phyloP scores from a whole-genome alignment of 2,888 invertebrate species.

The Periphyllus acericola region DNA sequence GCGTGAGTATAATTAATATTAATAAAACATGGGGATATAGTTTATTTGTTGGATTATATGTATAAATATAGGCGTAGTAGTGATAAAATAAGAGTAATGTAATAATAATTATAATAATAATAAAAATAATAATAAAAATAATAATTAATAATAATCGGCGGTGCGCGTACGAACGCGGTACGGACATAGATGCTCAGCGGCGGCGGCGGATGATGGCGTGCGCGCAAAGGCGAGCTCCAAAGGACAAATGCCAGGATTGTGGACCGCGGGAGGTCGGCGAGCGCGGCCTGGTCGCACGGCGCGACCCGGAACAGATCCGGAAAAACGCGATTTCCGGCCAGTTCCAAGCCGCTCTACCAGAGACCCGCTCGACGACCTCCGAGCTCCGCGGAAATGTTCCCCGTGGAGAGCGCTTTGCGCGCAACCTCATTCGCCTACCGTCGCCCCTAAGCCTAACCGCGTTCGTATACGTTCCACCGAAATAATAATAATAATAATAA shows the following conservation, averaged over 20 bases:
- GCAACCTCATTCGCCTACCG: too few species aligned
- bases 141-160: constrained; percentile 36
- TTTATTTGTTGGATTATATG: constrained; percentile 20
- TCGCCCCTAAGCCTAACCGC: background rate
- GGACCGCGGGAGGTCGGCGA: background rate
- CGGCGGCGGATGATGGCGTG: background rate
- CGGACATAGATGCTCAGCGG: background rate
- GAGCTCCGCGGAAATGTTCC: constrained; percentile 6
- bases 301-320: constrained; percentile 37
- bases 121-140: constrained; percentile 35
- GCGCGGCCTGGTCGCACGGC: background rate
- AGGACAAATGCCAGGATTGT: constrained; percentile 9
- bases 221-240: background rate
- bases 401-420: background rate
- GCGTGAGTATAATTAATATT: constrained; percentile 32
- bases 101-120: constrained; percentile 24
- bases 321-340: constrained; percentile 59
- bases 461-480: background rate
- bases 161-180: background rate
- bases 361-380: background rate
- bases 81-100: background rate
- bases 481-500: constrained; percentile 33
- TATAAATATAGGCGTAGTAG: background rate
- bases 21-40: constrained; percentile 29
- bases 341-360: background rate